Evolutionary conservation across 37 sponge, comb jelly and placozoan genomes (phyloP).

Genomic region (Diacarnus erythraeanus): DNA sequence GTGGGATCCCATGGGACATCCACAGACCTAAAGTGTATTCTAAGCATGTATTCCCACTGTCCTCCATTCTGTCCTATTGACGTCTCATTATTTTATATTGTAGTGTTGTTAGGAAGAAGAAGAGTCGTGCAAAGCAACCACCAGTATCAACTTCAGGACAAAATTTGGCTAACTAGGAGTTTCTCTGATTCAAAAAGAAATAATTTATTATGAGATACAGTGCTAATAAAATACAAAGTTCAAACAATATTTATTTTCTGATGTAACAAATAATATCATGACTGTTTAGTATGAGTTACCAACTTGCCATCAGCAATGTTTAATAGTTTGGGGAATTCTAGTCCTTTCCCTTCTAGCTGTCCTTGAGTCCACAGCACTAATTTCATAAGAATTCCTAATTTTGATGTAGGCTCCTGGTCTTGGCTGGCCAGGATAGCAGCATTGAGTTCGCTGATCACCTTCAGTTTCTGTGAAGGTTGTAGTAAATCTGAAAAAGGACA

Average conservation of each 20-base stretch:
- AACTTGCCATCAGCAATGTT: conserved; percentile 57
- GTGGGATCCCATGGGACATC: too few relatives aligned
- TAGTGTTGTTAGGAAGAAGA: conserved; percentile 11
- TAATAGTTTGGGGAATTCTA: conserved; percentile 52
- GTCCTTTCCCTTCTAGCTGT: conserved; percentile 61
- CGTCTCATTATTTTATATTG: neutral
- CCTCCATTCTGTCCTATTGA: too few relatives aligned
- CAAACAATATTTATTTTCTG: too few relatives aligned
- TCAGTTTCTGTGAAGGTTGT: conserved; percentile 76
- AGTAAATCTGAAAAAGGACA: conserved; percentile 76
- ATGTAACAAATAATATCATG: neutral
- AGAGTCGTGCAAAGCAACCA: neutral
- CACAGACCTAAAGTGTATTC: too few relatives aligned
- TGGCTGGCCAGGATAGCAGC: conserved; percentile 84
- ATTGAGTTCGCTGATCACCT: conserved; percentile 89
- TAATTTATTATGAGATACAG: too few relatives aligned
- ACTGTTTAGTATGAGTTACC: neutral
- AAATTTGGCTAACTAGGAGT: too few relatives aligned
- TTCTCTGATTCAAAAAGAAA: too few relatives aligned
- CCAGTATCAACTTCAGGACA: neutral
- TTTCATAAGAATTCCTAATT: conserved; percentile 74
- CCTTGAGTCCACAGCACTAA: conserved; percentile 86
- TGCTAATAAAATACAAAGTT: neutral
- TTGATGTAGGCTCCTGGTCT: conserved; percentile 57
- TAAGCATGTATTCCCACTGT: too few relatives aligned